Evolutionary conservation across 2,888 invertebrate genomes (phyloP).

Genomic region (Andricus curvator): DNA sequence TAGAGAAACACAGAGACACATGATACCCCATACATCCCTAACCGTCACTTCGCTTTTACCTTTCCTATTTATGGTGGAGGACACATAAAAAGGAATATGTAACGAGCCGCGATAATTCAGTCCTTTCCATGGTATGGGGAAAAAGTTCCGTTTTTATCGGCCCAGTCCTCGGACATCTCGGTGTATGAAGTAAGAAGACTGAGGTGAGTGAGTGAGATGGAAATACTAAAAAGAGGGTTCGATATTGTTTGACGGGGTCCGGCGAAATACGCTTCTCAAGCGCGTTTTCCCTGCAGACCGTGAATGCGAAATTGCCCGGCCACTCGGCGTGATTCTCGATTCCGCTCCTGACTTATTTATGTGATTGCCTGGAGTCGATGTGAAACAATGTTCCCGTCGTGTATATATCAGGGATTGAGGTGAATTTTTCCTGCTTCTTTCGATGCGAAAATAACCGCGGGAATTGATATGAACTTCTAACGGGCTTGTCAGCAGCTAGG

Average conservation of each 20-base stretch:
- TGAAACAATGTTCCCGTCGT: constrained; percentile 56
- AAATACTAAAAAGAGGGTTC: constrained; percentile 42
- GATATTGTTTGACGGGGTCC: constrained; percentile 51
- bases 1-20: constrained; percentile 41
- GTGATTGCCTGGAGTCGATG: constrained; percentile 57
- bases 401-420: constrained; percentile 37
- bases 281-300: constrained; percentile 72
- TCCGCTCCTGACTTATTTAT: constrained; percentile 61
- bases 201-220: constrained; percentile 21
- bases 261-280: constrained; percentile 52
- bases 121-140: constrained; percentile 51
- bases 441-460: constrained; percentile 9
- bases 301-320: constrained; percentile 73
- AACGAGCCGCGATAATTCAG: constrained; percentile 76
- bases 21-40: constrained; percentile 39
- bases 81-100: constrained; percentile 77
- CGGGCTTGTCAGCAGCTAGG: not conserved
- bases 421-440: not conserved
- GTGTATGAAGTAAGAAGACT: constrained; percentile 34
- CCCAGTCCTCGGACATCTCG: constrained; percentile 58
- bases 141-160: constrained; percentile 60
- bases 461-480: constrained; percentile 14
- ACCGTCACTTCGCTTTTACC: constrained; percentile 58
- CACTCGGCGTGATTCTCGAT: constrained; percentile 58
- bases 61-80: constrained; percentile 71